These are phyloP conservation scores for Forbesichthys papilliferus DNA, from an alignment of 2,113 vertebrate genomes.

Conservation along the genomic window DNA sequence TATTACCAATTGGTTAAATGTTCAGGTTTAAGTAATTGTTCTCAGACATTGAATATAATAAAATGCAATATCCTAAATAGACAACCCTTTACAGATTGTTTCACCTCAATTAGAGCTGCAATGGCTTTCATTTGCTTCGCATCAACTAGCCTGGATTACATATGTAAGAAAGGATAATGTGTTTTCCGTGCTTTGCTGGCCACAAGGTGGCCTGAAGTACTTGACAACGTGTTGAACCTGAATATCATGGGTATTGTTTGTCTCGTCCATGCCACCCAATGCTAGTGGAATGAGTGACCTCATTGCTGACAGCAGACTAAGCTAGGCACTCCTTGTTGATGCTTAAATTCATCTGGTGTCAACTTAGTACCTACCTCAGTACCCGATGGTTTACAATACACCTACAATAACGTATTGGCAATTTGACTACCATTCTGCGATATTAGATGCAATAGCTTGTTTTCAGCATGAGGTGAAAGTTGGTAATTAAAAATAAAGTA, in stretches of 20 bases:
- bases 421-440: neutral
- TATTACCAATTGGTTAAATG: slow-evolving; percentile 45
- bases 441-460: neutral
- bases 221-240: slow-evolving; percentile 60
- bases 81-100: slow-evolving; percentile 47
- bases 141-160: slow-evolving; percentile 47
- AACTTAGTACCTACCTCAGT: slow-evolving; percentile 1
- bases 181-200: slow-evolving; percentile 38
- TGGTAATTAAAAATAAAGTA: neutral
- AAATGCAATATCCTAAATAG: slow-evolving; percentile 34
- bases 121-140: slow-evolving; percentile 11
- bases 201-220: slow-evolving; percentile 40
- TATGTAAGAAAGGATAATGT: slow-evolving; percentile 18
- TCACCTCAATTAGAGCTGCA: slow-evolving; percentile 18
- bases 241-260: slow-evolving; percentile 53
- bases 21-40: slow-evolving; percentile 47
- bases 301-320: slow-evolving; percentile 61
- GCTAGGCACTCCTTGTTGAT: slow-evolving; percentile 33
- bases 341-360: slow-evolving; percentile 33
- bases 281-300: slow-evolving; percentile 68
- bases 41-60: slow-evolving; percentile 52
- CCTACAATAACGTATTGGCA: too few relatives aligned
- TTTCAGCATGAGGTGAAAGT: neutral
- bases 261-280: slow-evolving; percentile 58
- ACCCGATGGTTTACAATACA: neutral